phyloP scores from a whole-genome alignment of 2,888 invertebrate genomes.

The Druceiella hillmani region DNA sequence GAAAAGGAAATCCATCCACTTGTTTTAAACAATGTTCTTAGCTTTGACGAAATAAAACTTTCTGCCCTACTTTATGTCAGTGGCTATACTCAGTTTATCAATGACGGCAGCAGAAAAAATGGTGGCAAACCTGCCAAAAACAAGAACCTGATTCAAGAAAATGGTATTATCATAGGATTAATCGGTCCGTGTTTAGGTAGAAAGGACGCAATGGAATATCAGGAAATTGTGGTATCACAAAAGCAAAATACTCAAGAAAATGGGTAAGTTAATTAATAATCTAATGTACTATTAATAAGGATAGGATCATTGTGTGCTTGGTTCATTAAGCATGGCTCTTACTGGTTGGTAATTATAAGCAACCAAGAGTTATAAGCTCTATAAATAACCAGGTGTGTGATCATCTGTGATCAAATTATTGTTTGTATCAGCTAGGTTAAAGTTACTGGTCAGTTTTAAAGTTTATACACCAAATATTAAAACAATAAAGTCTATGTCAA shows the following conservation, averaged over 20 bases:
- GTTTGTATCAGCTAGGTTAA: no score
- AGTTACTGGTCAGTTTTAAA: no score
- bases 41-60: conserved; percentile 60
- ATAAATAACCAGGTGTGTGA: no score
- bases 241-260: conserved; percentile 48
- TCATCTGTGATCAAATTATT: no score
- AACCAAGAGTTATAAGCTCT: no score
- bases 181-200: conserved; percentile 52
- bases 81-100: conserved; percentile 56
- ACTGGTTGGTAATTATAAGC: no score
- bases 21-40: conserved; percentile 49
- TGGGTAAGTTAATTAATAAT: no score
- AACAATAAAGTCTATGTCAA: no score
- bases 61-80: conserved; percentile 54
- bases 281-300: no score
- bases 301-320: no score
- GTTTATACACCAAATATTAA: no score
- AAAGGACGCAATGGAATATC: conserved; percentile 53
- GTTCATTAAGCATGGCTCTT: no score
- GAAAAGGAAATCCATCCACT: conserved; percentile 48
- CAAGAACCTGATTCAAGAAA: conserved; percentile 38
- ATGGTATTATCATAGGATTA: conserved; percentile 46
- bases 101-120: conserved; percentile 51
- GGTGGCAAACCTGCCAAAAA: conserved; percentile 43
- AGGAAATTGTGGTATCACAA: conserved; percentile 52